Evolutionary conservation across 2,113 vertebrate species (phyloP).

Genomic region (Cervus canadensis): DNA sequence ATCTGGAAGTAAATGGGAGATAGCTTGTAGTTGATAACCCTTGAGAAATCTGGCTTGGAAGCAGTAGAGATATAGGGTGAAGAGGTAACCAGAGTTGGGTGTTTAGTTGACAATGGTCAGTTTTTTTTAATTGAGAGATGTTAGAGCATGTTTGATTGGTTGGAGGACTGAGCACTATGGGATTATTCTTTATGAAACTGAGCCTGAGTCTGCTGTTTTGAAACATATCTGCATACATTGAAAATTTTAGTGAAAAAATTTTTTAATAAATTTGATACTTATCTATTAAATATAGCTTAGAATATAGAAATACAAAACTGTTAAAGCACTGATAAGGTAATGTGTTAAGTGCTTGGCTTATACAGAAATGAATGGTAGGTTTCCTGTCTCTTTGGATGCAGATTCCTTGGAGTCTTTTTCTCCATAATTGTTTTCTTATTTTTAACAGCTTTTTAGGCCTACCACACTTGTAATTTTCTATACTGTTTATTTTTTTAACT

Average conservation of each 20-base stretch:
- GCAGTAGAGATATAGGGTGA: background rate
- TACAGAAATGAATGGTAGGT: background rate
- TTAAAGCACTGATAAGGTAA: background rate
- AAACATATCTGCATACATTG: background rate
- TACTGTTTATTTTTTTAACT: slow-evolving; percentile 1
- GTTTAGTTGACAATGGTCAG: background rate
- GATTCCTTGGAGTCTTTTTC: background rate
- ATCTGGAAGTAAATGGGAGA: slow-evolving; percentile 1
- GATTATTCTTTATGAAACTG: background rate
- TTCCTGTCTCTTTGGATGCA: background rate
- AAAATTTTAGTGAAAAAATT: background rate
- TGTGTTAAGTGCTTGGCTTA: background rate
- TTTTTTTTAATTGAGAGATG: background rate
- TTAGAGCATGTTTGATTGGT: background rate
- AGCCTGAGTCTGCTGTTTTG: background rate
- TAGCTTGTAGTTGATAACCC: background rate
- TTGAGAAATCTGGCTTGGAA: background rate
- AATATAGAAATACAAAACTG: background rate
- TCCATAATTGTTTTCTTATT: background rate
- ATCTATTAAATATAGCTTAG: background rate
- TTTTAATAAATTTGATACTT: background rate
- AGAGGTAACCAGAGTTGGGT: background rate
- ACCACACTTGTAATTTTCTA: background rate
- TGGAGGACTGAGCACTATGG: background rate
- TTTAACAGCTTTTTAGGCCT: slow-evolving; percentile 37